These are phyloP conservation scores for Heterodera filipjevi DNA, from an alignment of 2,888 invertebrate species.

Conservation along the genomic window DNA sequence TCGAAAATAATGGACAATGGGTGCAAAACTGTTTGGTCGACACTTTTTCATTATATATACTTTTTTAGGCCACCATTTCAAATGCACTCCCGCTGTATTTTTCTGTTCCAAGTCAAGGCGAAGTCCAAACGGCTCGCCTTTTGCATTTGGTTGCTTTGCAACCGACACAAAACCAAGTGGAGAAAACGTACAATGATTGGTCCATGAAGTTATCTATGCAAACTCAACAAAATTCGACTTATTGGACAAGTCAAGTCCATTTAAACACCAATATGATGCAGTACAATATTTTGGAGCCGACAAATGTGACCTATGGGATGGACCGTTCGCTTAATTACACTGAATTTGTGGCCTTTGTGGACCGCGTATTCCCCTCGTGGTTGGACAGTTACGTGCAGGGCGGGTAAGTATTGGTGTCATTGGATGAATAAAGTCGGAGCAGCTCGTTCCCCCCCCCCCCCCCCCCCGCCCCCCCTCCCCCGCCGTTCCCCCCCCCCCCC, in stretches of 20 bases:
- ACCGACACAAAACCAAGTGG: not conserved
- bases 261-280: conserved; percentile 10
- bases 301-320: conserved; percentile 33
- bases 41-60: not conserved
- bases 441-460: no score
- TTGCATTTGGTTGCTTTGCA: conserved; percentile 11
- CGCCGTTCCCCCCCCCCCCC: no score
- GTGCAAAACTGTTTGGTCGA: not conserved
- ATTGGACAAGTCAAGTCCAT: conserved; percentile 23
- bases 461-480: no score
- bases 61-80: conserved; percentile 21
- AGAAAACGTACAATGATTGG: not conserved
- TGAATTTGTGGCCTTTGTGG: conserved; percentile 84
- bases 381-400: conserved; percentile 55
- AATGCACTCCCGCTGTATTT: conserved; percentile 53
- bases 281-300: not conserved
- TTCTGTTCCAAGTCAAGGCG: conserved; percentile 60
- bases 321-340: conserved; percentile 46
- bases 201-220: not conserved
- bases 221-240: conserved; percentile 8
- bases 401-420: conserved; percentile 54
- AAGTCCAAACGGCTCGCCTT: conserved; percentile 40
- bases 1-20: conserved; percentile 18
- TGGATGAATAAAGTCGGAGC: no score
- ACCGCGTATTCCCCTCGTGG: conserved; percentile 82